Conservation (phyloP, 2,888 invertebrate genomes). For the Thecocarcelia acutangulata region DNA sequence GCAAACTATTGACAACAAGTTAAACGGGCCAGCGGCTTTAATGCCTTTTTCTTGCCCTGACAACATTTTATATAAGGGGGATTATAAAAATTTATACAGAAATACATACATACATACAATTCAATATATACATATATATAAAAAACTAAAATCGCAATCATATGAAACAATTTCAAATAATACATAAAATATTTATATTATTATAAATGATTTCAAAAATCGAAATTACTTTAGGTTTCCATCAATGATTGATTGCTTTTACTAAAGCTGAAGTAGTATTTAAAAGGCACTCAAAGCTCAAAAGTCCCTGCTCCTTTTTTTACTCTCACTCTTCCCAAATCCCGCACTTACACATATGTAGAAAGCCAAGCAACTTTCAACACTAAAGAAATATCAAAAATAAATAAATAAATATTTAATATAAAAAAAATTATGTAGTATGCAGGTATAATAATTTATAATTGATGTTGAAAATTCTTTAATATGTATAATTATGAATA, state of each 20-base stretch:
- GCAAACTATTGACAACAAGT: too few species aligned
- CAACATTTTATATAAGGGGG: not conserved
- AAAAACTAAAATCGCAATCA: slow-evolving; percentile 58
- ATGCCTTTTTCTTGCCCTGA: too few species aligned
- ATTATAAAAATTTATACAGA: slow-evolving; percentile 4
- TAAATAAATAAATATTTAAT: slow-evolving; percentile 34
- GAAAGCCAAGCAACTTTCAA: slow-evolving; percentile 54
- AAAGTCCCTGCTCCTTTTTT: slow-evolving; percentile 6
- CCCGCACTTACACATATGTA: not conserved
- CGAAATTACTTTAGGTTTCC: slow-evolving; percentile 48
- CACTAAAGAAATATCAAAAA: slow-evolving; percentile 62
- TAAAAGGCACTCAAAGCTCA: slow-evolving; percentile 24
- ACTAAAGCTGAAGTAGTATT: slow-evolving; percentile 26
- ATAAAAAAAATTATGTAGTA: slow-evolving; percentile 13
- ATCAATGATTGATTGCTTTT: slow-evolving; percentile 55
- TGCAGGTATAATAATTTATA: slow-evolving; percentile 13
- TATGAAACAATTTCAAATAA: slow-evolving; percentile 61
- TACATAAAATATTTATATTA: slow-evolving; percentile 13
- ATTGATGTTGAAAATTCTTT: slow-evolving; percentile 14
- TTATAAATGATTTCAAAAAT: slow-evolving; percentile 23
- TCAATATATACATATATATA: slow-evolving; percentile 31
- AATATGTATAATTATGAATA: slow-evolving; percentile 21
- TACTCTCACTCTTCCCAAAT: slow-evolving; percentile 1
- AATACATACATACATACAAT: not conserved
- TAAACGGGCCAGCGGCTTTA: too few species aligned